phyloP scores from a whole-genome alignment of 1,140 invertebrate genomes.

The Grapholita molesta region DNA sequence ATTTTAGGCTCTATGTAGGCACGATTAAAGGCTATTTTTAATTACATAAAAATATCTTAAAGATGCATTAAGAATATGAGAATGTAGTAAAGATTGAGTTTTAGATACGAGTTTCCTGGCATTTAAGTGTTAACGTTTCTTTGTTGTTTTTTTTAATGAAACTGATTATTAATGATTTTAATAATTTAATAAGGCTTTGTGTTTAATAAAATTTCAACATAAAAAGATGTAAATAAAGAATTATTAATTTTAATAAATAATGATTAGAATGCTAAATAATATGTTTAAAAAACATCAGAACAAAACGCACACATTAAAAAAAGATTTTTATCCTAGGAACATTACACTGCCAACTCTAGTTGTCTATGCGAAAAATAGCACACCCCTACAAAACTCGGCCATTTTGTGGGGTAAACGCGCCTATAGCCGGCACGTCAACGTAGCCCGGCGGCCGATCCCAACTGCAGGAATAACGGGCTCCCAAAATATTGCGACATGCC shows the following conservation, averaged over 20 bases:
- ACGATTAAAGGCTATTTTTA: slow-evolving; percentile 13
- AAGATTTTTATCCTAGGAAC: neutral
- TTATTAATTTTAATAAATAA: neutral
- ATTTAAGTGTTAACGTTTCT: slow-evolving; percentile 22
- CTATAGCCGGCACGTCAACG: slow-evolving; percentile 41
- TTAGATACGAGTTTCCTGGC: slow-evolving; percentile 33
- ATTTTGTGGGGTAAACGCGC: slow-evolving; percentile 14
- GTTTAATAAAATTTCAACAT: neutral
- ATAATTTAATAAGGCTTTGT: neutral
- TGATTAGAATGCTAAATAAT: neutral
- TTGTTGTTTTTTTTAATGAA: neutral
- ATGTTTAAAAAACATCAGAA: neutral
- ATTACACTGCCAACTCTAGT: neutral
- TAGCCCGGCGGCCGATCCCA: slow-evolving; percentile 30
- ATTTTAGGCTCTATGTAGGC: slow-evolving; percentile 21
- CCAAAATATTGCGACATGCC: slow-evolving; percentile 63
- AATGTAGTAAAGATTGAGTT: slow-evolving; percentile 29
- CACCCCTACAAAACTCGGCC: neutral
- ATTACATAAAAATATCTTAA: neutral
- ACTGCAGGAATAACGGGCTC: slow-evolving; percentile 56
- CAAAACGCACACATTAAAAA: neutral
- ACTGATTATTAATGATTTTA: neutral
- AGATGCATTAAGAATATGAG: slow-evolving; percentile 31
- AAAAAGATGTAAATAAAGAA: neutral
- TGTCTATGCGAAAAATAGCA: slow-evolving; percentile 7